Evolutionary conservation across 1,140 invertebrate species (phyloP).

Genomic region (Aphelenchoides fujianensis): DNA sequence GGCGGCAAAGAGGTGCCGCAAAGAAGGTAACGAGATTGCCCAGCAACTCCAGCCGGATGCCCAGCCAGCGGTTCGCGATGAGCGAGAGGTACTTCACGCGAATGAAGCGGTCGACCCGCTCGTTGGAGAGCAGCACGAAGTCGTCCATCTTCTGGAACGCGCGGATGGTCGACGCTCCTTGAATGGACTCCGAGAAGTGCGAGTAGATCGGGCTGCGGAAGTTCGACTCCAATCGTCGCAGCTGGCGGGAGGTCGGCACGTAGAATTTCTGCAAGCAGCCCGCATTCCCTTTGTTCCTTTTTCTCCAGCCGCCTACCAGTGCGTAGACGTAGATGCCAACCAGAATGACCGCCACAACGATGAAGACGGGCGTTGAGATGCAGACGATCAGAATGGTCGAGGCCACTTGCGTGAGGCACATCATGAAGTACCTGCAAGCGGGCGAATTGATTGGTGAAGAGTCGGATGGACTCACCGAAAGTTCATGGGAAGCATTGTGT

Average conservation of each 20-base stretch:
- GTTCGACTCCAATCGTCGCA: conserved; percentile 90
- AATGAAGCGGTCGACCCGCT: conserved; percentile 64
- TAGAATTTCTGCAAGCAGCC: conserved; percentile 82
- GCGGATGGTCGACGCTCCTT: conserved; percentile 65
- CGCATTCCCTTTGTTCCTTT: conserved; percentile 12
- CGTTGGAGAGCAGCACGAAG: conserved; percentile 66
- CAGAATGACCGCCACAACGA: conserved; percentile 67
- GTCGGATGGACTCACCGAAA: conserved; percentile 36
- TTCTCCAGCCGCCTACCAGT: conserved; percentile 64
- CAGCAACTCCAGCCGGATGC: conserved; percentile 66
- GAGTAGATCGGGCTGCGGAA: conserved; percentile 96
- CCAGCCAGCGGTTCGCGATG: conserved; percentile 64
- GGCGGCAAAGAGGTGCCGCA: conserved; percentile 65
- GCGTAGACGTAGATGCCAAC: conserved; percentile 65
- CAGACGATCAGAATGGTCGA: conserved; percentile 68
- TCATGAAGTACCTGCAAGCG: conserved; percentile 21
- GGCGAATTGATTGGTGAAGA: conserved; percentile 8
- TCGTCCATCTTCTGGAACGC: conserved; percentile 65
- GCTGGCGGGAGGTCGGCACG: conserved; percentile 83
- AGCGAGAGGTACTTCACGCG: conserved; percentile 41
- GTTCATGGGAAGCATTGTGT: conserved; percentile 36
- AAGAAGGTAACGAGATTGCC: conserved; percentile 67
- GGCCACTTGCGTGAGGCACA: conserved; percentile 66
- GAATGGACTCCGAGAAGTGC: conserved; percentile 84
- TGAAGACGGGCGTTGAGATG: conserved; percentile 67